These are phyloP conservation scores for Himalopsyche tibetana DNA, from an alignment of 2,888 invertebrate species.

Conservation along the genomic window DNA sequence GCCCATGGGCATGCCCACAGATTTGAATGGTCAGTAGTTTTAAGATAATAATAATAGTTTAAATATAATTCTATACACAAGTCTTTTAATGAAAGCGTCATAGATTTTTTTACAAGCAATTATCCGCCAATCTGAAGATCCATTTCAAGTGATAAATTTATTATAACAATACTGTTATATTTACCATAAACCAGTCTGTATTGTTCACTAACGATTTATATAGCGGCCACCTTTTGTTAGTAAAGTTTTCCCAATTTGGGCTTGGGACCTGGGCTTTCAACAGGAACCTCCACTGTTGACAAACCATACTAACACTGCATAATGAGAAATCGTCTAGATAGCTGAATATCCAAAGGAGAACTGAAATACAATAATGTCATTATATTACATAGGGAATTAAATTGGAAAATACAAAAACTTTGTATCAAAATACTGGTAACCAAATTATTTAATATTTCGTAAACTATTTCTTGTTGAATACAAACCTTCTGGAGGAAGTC, in stretches of 20 bases:
- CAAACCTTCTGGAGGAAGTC: constrained; percentile 84
- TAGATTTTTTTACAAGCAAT: neutral
- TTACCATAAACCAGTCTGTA: constrained; percentile 87
- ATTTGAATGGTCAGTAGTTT: too few species aligned
- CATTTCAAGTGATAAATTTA: constrained; percentile 50
- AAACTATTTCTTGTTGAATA: neutral
- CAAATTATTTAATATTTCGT: too few species aligned
- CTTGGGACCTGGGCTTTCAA: constrained; percentile 86
- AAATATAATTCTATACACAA: too few species aligned
- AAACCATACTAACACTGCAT: constrained; percentile 92
- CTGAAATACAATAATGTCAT: constrained; percentile 72
- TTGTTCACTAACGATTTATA: constrained; percentile 85
- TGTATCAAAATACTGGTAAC: too few species aligned
- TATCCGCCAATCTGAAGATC: constrained; percentile 66
- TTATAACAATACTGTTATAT: neutral
- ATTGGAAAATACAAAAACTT: too few species aligned
- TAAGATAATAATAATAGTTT: too few species aligned
- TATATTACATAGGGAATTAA: too few species aligned
- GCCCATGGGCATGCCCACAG: too few species aligned
- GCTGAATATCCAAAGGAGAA: constrained; percentile 90
- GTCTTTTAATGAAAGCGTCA: too few species aligned
- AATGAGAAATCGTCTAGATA: constrained; percentile 94
- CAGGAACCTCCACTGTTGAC: constrained; percentile 89
- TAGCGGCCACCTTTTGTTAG: constrained; percentile 89
- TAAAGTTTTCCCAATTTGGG: constrained; percentile 88